Conservation (phyloP, 2,797 vertebrate genomes). For the Characodon lateralis region DNA sequence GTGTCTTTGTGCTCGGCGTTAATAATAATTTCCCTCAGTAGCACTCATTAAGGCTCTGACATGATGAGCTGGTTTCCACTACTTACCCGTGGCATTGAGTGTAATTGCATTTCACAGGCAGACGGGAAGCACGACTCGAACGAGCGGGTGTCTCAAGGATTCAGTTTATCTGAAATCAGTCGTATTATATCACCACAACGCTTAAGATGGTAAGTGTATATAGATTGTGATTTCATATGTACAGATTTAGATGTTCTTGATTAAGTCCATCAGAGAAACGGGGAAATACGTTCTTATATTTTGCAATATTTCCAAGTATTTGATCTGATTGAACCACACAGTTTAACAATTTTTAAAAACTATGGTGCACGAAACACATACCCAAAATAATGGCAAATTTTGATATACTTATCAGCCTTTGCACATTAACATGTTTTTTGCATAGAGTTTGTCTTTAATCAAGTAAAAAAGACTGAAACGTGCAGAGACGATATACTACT, state of each 20-base stretch:
- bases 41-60: conserved; percentile 73
- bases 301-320: conserved; percentile 44
- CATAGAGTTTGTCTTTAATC: background rate
- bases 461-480: conserved; percentile 22
- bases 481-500: conserved; percentile 21
- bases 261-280: background rate
- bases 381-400: conserved; percentile 45
- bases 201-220: conserved; percentile 19
- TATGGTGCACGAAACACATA: conserved; percentile 39
- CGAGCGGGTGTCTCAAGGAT: conserved; percentile 37
- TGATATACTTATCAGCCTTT: conserved; percentile 36
- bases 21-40: conserved; percentile 67
- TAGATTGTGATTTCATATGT: background rate
- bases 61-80: conserved; percentile 68
- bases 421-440: conserved; percentile 27
- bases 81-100: conserved; percentile 68
- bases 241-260: background rate
- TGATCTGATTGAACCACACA: conserved; percentile 48
- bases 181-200: conserved; percentile 35
- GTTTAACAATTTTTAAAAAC: conserved; percentile 56
- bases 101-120: conserved; percentile 73
- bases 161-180: conserved; percentile 61
- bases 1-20: conserved; percentile 57
- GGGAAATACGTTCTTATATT: background rate
- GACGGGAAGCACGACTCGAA: conserved; percentile 56